Percentiles rank a stretch among this genome's conserved stretches.
phyloP scores from a whole-genome alignment of 2,888 invertebrate species.

The Caenorhabditis macrosperma region DNA sequence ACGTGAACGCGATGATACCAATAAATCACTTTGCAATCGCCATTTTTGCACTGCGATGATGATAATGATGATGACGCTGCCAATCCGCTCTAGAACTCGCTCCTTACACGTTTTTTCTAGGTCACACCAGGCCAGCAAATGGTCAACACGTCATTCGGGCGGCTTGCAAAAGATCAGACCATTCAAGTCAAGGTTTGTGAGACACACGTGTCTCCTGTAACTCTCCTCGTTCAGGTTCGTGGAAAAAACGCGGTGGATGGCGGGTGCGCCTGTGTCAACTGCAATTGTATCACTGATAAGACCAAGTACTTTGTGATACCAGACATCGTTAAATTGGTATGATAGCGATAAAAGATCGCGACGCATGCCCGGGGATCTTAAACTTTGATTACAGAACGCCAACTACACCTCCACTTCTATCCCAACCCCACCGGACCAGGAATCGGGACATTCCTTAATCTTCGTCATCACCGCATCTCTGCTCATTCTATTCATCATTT shows the following conservation, averaged over 20 bases:
- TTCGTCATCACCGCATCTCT: too few species aligned
- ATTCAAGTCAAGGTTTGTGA: slow-evolving; percentile 37
- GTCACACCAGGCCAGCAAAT: slow-evolving; percentile 26
- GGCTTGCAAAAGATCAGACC: slow-evolving; percentile 17
- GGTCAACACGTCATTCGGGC: slow-evolving; percentile 8
- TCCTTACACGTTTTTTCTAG: slow-evolving; percentile 29
- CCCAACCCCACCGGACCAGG: too few species aligned
- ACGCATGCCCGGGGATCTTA: too few species aligned
- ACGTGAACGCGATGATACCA: background rate
- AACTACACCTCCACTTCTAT: too few species aligned
- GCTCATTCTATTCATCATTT: background rate
- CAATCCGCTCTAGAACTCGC: too few species aligned
- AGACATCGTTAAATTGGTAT: background rate
- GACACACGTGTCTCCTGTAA: background rate
- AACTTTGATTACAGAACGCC: too few species aligned
- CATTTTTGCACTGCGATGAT: background rate
- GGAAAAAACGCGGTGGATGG: slow-evolving; percentile 35
- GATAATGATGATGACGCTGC: too few species aligned
- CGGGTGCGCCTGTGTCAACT: slow-evolving; percentile 45
- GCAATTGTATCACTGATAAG: slow-evolving; percentile 46
- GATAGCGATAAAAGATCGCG: too few species aligned
- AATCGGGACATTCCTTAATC: too few species aligned
- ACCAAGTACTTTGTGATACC: slow-evolving; percentile 36
- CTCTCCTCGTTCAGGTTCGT: slow-evolving; percentile 21
- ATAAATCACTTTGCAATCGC: slow-evolving; percentile 15